A percentile compares a stretch with the other conserved stretches of the same genome.
phyloP scores from a whole-genome alignment of 1,140 invertebrate species.

The Phortica variegata region DNA sequence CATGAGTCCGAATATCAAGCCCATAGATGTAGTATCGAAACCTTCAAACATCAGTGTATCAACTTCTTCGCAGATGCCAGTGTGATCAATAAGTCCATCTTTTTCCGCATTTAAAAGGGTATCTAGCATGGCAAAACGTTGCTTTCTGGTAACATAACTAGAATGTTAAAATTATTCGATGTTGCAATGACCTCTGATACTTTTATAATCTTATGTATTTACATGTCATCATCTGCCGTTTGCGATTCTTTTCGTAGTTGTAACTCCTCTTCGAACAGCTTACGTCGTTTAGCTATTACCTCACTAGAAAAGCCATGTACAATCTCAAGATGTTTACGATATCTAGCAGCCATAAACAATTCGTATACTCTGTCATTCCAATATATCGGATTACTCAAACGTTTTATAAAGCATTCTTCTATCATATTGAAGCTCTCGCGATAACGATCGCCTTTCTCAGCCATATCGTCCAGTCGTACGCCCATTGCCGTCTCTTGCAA shows the following conservation, averaged over 20 bases:
- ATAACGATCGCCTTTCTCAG: constrained; percentile 41
- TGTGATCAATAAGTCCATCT: constrained; percentile 59
- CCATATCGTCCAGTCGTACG: constrained; percentile 49
- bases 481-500: constrained; percentile 84
- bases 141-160: constrained; percentile 56
- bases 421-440: constrained; percentile 35
- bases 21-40: constrained; percentile 70
- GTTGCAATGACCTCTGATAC: neutral
- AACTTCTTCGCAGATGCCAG: constrained; percentile 75
- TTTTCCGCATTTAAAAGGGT: constrained; percentile 65
- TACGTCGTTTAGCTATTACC: constrained; percentile 39
- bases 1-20: constrained; percentile 61
- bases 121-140: constrained; percentile 75
- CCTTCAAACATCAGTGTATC: constrained; percentile 77
- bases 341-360: constrained; percentile 20
- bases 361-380: constrained; percentile 36
- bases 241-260: neutral
- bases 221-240: constrained; percentile 29
- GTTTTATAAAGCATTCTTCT: constrained; percentile 33
- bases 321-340: constrained; percentile 21
- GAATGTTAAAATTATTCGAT: neutral
- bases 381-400: constrained; percentile 33
- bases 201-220: too few species aligned
- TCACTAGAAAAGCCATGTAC: constrained; percentile 44
- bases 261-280: constrained; percentile 19